These are phyloP conservation scores for Apolygus lucorum DNA, from an alignment of 1,140 invertebrate species.

Conservation along the genomic window DNA sequence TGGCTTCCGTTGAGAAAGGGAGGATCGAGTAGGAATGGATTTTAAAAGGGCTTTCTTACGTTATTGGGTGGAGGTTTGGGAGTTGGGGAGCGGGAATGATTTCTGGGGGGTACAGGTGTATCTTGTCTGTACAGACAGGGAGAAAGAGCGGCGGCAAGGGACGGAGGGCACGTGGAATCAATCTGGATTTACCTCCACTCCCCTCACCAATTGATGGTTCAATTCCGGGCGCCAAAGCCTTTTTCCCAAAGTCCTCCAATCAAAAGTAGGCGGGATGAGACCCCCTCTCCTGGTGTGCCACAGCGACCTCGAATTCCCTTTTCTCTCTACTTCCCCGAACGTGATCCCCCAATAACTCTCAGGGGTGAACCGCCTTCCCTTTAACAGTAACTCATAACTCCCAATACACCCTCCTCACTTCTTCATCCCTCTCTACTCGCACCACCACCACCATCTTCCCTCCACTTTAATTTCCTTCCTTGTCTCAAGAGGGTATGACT, in stretches of 20 bases:
- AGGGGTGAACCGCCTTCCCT: background rate
- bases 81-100: background rate
- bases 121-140: slow-evolving; percentile 20
- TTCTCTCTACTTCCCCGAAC: background rate
- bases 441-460: no score
- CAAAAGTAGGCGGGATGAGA: background rate
- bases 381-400: slow-evolving; percentile 9
- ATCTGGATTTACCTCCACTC: slow-evolving; percentile 17
- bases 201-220: slow-evolving; percentile 22
- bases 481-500: background rate
- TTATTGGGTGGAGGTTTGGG: background rate
- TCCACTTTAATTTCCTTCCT: background rate
- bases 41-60: slow-evolving; percentile 4
- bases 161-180: slow-evolving; percentile 24
- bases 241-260: slow-evolving; percentile 9
- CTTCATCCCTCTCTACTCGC: no score
- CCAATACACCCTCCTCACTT: background rate
- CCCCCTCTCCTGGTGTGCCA: background rate
- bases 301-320: background rate
- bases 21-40: background rate
- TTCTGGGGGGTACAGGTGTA: slow-evolving; percentile 15
- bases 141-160: slow-evolving; percentile 3
- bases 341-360: background rate
- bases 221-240: slow-evolving; percentile 12
- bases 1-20: no score